Conservation (phyloP, 2,113 vertebrate genomes). For the Hydrochoerus hydrochaeris region DNA sequence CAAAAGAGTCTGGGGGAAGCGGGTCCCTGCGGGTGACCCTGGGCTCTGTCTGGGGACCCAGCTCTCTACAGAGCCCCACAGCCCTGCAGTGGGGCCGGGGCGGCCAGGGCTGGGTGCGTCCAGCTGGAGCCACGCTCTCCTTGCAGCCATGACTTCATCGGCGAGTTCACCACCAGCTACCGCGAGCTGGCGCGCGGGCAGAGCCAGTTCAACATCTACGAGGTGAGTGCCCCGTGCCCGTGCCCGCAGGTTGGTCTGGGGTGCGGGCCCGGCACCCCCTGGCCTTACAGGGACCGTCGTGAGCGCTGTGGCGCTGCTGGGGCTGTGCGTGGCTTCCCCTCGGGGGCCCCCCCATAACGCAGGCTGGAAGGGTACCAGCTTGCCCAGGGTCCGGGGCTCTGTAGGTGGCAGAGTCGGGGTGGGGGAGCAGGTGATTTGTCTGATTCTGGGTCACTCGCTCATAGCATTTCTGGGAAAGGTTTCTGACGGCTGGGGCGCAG, state of each 20-base stretch:
- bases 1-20: background rate
- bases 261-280: background rate
- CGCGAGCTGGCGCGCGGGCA: constrained; percentile 96
- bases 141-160: constrained; percentile 96
- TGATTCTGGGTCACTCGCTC: background rate
- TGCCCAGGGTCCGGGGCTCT: background rate
- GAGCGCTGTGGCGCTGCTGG: background rate
- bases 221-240: no score
- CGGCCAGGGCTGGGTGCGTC: background rate
- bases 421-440: background rate
- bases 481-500: background rate
- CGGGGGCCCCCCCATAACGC: background rate
- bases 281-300: background rate
- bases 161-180: constrained; percentile 98
- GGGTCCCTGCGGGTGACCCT: background rate
- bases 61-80: rapidly evolving
- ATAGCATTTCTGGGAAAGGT: background rate
- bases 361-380: background rate
- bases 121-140: background rate
- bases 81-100: background rate
- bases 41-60: background rate
- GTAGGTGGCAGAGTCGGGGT: background rate
- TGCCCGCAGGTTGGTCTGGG: rapidly evolving
- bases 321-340: background rate
- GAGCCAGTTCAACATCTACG: constrained; percentile 96